A percentile compares a stretch with the other conserved stretches of the same genome.
Evolutionary conservation across 2,797 vertebrate species (phyloP).

Genomic region (Liasis olivaceus): DNA sequence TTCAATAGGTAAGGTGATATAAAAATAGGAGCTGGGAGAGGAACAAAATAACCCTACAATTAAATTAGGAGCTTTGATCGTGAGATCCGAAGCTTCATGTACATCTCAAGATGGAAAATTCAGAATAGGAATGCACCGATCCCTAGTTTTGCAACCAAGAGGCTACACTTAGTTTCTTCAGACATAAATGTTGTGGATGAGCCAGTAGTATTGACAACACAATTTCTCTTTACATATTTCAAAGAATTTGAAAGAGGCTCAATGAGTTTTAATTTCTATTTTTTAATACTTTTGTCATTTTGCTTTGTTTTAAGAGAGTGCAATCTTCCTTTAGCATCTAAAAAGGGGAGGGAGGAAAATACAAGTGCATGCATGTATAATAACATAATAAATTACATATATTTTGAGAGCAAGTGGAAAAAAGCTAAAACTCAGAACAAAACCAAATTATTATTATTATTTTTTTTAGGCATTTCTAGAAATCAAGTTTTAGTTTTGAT

Average conservation of each 20-base stretch:
- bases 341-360: background rate
- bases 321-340: background rate
- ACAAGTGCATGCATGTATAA: fast-evolving
- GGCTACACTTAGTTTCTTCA: background rate
- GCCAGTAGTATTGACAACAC: background rate
- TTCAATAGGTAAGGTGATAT: background rate
- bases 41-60: background rate
- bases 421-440: background rate
- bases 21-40: background rate
- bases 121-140: background rate
- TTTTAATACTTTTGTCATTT: background rate
- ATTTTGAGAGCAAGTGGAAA: background rate
- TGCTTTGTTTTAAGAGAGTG: background rate
- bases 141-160: background rate
- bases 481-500: background rate
- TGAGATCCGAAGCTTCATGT: background rate
- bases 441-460: background rate
- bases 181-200: background rate
- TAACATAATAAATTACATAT: background rate
- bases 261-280: background rate
- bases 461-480: background rate
- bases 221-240: background rate
- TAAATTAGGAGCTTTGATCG: background rate
- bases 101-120: background rate
- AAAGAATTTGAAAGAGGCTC: background rate